Evolutionary conservation across 1,140 invertebrate genomes (phyloP).

Genomic region (Neodiprion virginianus): DNA sequence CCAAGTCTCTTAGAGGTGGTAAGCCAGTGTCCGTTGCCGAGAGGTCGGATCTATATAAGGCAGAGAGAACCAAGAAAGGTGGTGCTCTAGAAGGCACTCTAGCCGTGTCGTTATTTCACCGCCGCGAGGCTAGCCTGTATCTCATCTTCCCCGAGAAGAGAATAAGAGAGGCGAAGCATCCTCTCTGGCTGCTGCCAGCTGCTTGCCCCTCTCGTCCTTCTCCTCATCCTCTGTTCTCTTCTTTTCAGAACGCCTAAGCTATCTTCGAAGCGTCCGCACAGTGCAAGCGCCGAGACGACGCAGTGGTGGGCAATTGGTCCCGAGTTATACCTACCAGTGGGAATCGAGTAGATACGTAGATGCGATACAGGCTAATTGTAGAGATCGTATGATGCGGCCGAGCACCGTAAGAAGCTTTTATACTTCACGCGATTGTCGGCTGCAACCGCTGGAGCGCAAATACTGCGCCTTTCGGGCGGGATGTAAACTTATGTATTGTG

Average conservation of each 20-base stretch:
- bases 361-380: not conserved
- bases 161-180: slow-evolving; percentile 34
- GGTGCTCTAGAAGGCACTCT: slow-evolving; percentile 41
- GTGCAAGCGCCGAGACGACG: not conserved
- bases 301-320: slow-evolving; percentile 20
- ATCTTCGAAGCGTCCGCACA: slow-evolving; percentile 3
- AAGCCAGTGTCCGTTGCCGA: not conserved
- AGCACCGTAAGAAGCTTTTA: not conserved
- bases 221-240: slow-evolving; percentile 15
- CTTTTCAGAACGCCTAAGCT: slow-evolving; percentile 21
- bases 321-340: too few relatives aligned
- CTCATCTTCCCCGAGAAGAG: slow-evolving; percentile 45
- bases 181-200: slow-evolving; percentile 19
- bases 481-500: too few relatives aligned
- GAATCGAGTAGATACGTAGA: too few relatives aligned
- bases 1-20: not conserved
- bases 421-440: too few relatives aligned
- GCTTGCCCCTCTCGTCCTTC: slow-evolving; percentile 18
- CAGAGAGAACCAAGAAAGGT: slow-evolving; percentile 36
- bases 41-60: slow-evolving; percentile 16
- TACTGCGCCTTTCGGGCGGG: too few relatives aligned
- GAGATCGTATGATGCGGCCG: not conserved
- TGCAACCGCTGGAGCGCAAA: too few relatives aligned
- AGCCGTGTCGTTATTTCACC: slow-evolving; percentile 53
- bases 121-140: slow-evolving; percentile 50